phyloP scores from a whole-genome alignment of 2,888 invertebrate species.

The Girardia tigrina region DNA sequence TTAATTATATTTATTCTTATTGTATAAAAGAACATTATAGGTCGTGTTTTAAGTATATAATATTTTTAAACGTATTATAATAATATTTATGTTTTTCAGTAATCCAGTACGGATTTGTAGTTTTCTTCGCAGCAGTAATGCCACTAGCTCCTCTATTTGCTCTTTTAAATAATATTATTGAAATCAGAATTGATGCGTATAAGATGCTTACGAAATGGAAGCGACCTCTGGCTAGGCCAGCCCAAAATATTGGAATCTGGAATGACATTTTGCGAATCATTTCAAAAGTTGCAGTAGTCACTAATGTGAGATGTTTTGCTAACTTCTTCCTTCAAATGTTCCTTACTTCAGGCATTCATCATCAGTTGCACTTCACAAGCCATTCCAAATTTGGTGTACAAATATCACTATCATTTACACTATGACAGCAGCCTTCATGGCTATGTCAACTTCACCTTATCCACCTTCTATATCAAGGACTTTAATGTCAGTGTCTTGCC shows the following conservation, averaged over 20 bases:
- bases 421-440: conserved; percentile 39
- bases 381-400: conserved; percentile 82
- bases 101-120: conserved; percentile 87
- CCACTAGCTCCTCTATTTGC: conserved; percentile 89
- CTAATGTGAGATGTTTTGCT: conserved; percentile 62
- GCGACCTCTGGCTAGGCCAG: conserved; percentile 73
- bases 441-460: conserved; percentile 44
- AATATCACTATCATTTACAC: conserved; percentile 64
- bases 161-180: conserved; percentile 79
- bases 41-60: too few species aligned
- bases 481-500: too few species aligned
- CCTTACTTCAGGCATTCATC: conserved; percentile 78
- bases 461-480: conserved; percentile 42
- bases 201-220: conserved; percentile 76
- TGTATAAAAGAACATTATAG: too few species aligned
- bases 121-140: conserved; percentile 90
- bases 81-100: not conserved
- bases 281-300: conserved; percentile 76
- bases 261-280: conserved; percentile 78
- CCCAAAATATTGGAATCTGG: conserved; percentile 81
- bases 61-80: too few species aligned
- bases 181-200: conserved; percentile 81
- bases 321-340: too few species aligned
- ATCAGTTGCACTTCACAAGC: conserved; percentile 96
- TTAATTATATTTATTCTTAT: too few species aligned